A percentile compares a stretch with the other conserved stretches of the same genome.
These are phyloP conservation scores for Ladona fulva DNA, from an alignment of 1,140 invertebrate genomes.

Conservation along the genomic window DNA sequence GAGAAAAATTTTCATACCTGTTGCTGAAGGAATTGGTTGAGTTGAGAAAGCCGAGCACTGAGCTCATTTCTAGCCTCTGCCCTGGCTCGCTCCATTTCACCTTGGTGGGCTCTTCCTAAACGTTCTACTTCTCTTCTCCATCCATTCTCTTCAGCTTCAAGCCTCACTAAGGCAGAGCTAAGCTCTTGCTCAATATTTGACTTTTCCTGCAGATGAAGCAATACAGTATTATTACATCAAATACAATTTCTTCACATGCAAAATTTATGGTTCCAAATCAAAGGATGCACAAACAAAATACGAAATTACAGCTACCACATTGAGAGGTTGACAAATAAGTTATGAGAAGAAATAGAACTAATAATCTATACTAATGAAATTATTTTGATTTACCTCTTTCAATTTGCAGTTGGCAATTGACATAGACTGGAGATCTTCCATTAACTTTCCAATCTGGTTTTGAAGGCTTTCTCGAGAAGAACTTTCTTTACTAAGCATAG, in stretches of 20 bases:
- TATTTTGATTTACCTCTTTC: neutral
- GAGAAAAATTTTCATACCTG: neutral
- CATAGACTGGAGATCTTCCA: neutral
- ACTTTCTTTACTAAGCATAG: neutral
- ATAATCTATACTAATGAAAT: too few species aligned
- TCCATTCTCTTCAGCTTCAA: neutral
- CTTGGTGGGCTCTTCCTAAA: neutral
- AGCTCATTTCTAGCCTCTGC: neutral
- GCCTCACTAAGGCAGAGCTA: neutral
- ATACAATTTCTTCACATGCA: too few species aligned
- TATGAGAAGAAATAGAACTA: too few species aligned
- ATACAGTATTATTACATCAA: neutral
- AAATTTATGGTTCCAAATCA: too few species aligned
- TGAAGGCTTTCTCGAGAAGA: neutral
- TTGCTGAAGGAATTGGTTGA: constrained; percentile 4
- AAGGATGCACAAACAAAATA: too few species aligned
- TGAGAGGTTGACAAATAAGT: too few species aligned
- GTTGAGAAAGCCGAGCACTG: neutral
- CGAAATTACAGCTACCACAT: too few species aligned
- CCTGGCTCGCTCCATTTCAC: neutral
- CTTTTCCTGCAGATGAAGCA: neutral
- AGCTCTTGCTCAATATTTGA: neutral
- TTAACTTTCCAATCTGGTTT: neutral
- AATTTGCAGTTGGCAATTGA: neutral
- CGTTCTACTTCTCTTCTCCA: neutral